Evolutionary conservation across 1,140 invertebrate genomes (phyloP), one percentile per base, ranked within the genome.

Genomic region (Prorops nasuta): DNA sequence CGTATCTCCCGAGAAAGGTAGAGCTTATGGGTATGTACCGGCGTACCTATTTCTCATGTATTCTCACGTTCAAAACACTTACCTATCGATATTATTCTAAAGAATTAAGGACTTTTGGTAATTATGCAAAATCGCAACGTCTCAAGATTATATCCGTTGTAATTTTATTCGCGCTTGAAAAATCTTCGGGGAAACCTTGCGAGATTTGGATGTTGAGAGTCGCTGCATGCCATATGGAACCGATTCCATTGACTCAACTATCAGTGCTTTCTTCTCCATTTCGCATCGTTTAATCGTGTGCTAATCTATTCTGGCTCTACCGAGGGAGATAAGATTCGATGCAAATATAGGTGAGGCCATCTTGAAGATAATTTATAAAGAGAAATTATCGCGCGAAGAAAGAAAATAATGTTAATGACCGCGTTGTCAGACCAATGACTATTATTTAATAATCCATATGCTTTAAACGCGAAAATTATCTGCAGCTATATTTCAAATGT

Each of bases 351-450:
- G 35, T 35, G 31, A 3, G 24, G 24, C 4, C 24, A 28, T 28
- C 24, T 28, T 6, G 24, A 28, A 28, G 24, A 28, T n/a, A 28
- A 10, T 28, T 28, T 28, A 10, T 28, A 10, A 28, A 41, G 34
- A 24, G 20, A 39, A 45, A 64, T 60, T 53, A 31, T 53, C 51
- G 51, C 35, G 58, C 32, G 50, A 50, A 46, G 37, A 40, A 44
- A 17, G 38, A 44, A 53, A 19, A 41, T 60, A 58, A 60, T 50
- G 22, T 51, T 57, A 64, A 64, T 58, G 58, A 59, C 54, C 58
- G 70, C 63, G 59, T 69, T 60, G 63, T 67, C 60, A 72, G 65
- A 74, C 71, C 69, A 74, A 74, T 75, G 67, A 75, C 53, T 75
- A 75, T 72, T 66, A 48, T 71, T 68, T 72, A 71, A 53, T 63